Base-by-base conservation (phyloP, 2,113 vertebrate species). In the Regulus satrapa region DNA sequence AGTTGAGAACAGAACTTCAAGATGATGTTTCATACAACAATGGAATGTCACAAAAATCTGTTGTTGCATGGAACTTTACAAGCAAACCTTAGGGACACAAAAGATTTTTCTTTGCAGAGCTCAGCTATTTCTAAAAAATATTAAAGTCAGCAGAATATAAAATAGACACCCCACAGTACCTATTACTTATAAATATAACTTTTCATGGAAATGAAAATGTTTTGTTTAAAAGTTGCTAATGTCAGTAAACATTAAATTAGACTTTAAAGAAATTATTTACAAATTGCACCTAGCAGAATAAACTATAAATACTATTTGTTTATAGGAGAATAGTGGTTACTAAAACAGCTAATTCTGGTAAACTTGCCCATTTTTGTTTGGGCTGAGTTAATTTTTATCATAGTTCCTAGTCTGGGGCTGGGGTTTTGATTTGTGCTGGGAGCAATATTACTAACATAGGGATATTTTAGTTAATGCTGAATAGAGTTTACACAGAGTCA, bases 391-490 rank as follows among this genome's bases (percentile, higher is more conserved):
- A 25, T 18, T n/a, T 71, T 75, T 24, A n/a, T 10, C 20, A 5
- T 3, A 20, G 18, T 18, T 24, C 3, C 6, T 34, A 11, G 8
- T 14, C 28, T 3, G 14, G 9, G 24, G 2, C 14, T n/a, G 5
- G 8, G 5, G 2, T 64, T 69, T 74, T 38, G 36, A 61, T 55
- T 64, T 69, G 11, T 78, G 31, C 5, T 80, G 10, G 23, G n/a
- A 43, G 14, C 5, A 46, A 5, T 46, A 40, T 14, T 61, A 45
- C 18, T 72, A 81, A 28, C 5, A 55, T 8, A 20, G 14, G 3
- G 14, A 79, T 55, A 8, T 6, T 75, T 61, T 36, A 6, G 2
- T 24, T 61, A 25, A 3, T 69, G 28, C 5, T 72, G 7, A 31
- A 24, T 26, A 23, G n/a, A 10, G 18, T 6, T 66, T 19, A 34